These are phyloP conservation scores for Chelonia mydas DNA, from an alignment of 2,797 vertebrate genomes.

Conservation along the genomic window DNA sequence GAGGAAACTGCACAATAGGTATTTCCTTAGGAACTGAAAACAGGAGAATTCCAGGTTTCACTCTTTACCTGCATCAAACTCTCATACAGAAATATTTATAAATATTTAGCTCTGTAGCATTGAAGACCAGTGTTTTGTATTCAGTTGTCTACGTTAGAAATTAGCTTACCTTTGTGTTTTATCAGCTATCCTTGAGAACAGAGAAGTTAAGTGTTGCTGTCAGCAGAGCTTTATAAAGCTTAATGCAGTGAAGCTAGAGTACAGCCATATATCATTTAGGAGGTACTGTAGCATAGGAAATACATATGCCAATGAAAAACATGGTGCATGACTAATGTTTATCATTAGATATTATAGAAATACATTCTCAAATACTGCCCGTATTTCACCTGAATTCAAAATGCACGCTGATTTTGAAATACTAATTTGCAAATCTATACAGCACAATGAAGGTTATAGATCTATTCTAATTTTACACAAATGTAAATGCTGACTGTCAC, in stretches of 20 bases:
- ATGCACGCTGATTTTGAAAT: slow-evolving; percentile 1
- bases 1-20: not conserved
- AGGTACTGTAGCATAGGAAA: slow-evolving; percentile 55
- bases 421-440: not conserved
- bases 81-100: slow-evolving; percentile 43
- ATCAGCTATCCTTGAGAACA: slow-evolving; percentile 54
- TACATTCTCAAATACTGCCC: not conserved
- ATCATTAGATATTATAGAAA: slow-evolving; percentile 26
- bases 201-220: slow-evolving; percentile 34
- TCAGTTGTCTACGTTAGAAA: slow-evolving; percentile 59
- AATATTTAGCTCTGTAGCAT: slow-evolving; percentile 55
- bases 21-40: slow-evolving; percentile 49
- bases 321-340: slow-evolving; percentile 29
- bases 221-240: slow-evolving; percentile 51
- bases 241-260: slow-evolving; percentile 60
- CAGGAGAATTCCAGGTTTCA: slow-evolving; percentile 62
- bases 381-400: not conserved
- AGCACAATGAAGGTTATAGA: not conserved
- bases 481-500: not conserved
- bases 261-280: slow-evolving; percentile 60
- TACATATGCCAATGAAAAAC: slow-evolving; percentile 39
- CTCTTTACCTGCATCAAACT: slow-evolving; percentile 53
- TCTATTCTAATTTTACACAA: slow-evolving; percentile 7
- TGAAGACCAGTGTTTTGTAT: slow-evolving; percentile 16
- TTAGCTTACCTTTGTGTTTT: slow-evolving; percentile 53